phyloP scores from a whole-genome alignment of 2,888 invertebrate species.

The Callyntrura sp. region DNA sequence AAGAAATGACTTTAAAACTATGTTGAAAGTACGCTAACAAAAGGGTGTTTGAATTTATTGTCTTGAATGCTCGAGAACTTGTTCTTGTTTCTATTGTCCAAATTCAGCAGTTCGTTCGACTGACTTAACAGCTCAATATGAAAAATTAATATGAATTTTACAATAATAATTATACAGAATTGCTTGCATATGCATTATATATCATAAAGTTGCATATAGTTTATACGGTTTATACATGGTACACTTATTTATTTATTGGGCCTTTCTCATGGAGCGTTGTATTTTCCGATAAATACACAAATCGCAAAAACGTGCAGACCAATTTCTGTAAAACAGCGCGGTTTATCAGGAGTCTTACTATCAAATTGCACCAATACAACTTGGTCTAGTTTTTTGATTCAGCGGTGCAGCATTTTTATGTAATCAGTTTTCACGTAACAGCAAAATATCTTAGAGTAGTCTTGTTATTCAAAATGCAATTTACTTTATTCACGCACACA shows the following conservation, averaged over 20 bases:
- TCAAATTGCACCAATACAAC: background rate
- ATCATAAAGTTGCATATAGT: too few species aligned
- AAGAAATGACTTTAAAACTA: background rate
- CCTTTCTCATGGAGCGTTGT: too few species aligned
- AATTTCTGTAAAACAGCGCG: background rate
- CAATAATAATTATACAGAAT: too few species aligned
- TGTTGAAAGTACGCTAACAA: slow-evolving; percentile 18
- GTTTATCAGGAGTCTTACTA: background rate
- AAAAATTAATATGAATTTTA: too few species aligned
- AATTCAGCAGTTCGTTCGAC: background rate
- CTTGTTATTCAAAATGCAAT: background rate
- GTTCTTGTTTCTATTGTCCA: background rate
- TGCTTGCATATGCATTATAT: too few species aligned
- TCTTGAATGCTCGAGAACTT: slow-evolving; percentile 54
- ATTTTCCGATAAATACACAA: too few species aligned
- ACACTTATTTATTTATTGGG: too few species aligned
- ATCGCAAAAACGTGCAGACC: background rate
- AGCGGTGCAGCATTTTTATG: background rate
- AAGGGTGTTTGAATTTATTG: slow-evolving; percentile 44
- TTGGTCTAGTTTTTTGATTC: slow-evolving; percentile 5
- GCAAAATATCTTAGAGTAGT: background rate
- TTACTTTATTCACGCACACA: background rate
- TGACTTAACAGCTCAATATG: too few species aligned
- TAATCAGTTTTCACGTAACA: background rate
- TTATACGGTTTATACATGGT: too few species aligned